A percentile compares a stretch with the other conserved stretches of the same genome.
phyloP scores from a whole-genome alignment of 2,888 invertebrate genomes.

The Euproctis similis region DNA sequence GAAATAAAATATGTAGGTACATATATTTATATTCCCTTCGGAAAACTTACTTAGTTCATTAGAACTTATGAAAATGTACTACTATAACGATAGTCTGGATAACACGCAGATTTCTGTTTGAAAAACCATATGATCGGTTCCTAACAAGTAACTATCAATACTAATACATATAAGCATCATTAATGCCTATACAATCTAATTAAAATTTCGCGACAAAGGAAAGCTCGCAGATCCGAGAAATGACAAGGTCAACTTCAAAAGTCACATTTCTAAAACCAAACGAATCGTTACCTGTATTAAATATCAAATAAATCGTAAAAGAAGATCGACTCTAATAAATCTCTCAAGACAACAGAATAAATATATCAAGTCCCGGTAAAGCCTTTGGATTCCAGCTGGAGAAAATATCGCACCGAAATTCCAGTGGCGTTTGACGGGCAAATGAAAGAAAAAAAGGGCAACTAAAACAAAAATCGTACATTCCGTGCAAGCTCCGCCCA shows the following conservation, averaged over 20 bases:
- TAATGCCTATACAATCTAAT: too few relatives aligned
- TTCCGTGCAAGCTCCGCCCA: constrained; percentile 57
- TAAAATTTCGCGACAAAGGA: too few relatives aligned
- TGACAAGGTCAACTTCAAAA: constrained; percentile 5
- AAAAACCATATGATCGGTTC: too few relatives aligned
- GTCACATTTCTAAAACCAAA: constrained; percentile 17
- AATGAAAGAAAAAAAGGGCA: constrained; percentile 61
- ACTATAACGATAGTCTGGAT: too few relatives aligned
- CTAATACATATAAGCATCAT: too few relatives aligned
- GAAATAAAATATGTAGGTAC: too few relatives aligned
- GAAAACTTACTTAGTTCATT: too few relatives aligned
- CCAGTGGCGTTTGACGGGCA: constrained; percentile 55
- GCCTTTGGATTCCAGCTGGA: constrained; percentile 65
- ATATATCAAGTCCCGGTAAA: constrained; percentile 61
- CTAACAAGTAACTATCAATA: too few relatives aligned
- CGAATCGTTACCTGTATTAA: constrained; percentile 48
- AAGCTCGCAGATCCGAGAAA: neutral
- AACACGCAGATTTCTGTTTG: too few relatives aligned
- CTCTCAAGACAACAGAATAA: constrained; percentile 49
- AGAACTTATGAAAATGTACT: too few relatives aligned
- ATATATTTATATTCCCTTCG: too few relatives aligned
- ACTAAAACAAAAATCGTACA: constrained; percentile 56
- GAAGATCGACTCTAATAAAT: constrained; percentile 50
- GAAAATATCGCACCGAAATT: constrained; percentile 76
- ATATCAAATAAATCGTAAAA: constrained; percentile 52